These are phyloP conservation scores for Mionectes macconnelli DNA, from an alignment of 2,113 vertebrate species.

Conservation along the genomic window DNA sequence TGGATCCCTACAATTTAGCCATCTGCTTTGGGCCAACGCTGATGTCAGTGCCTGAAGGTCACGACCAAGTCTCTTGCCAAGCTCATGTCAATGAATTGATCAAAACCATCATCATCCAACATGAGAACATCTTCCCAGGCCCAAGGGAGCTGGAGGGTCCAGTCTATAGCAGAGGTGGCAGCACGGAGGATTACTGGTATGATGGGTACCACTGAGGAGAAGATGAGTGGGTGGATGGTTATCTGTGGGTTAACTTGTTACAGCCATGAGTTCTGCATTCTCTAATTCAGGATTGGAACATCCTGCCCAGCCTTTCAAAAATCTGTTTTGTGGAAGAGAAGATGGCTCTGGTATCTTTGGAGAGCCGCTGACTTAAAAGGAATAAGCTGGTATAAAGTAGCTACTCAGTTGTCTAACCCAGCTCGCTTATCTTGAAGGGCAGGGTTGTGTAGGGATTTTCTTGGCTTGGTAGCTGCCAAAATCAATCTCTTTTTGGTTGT, in stretches of 20 bases:
- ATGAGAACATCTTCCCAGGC: conserved; percentile 91
- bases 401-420: not conserved
- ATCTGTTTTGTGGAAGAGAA: not conserved
- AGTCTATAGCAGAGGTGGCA: conserved; percentile 83
- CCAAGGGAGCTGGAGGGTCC: conserved; percentile 88
- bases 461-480: not conserved
- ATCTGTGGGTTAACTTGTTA: not conserved
- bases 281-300: not conserved
- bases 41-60: conserved; percentile 94
- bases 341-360: not conserved
- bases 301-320: not conserved
- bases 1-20: conserved; percentile 99
- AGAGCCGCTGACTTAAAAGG: not conserved
- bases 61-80: conserved; percentile 97
- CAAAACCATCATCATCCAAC: conserved; percentile 99
- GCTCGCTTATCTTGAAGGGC: not conserved
- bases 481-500: not conserved
- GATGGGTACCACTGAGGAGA: not conserved
- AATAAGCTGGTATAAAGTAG: not conserved
- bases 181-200: conserved; percentile 92
- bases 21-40: conserved; percentile 98
- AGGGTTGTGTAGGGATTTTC: not conserved
- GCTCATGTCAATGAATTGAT: conserved; percentile 98
- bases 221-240: not conserved
- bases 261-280: accelerated